These are phyloP conservation scores for Cervus canadensis DNA, from an alignment of 2,113 vertebrate species.

Conservation along the genomic window DNA sequence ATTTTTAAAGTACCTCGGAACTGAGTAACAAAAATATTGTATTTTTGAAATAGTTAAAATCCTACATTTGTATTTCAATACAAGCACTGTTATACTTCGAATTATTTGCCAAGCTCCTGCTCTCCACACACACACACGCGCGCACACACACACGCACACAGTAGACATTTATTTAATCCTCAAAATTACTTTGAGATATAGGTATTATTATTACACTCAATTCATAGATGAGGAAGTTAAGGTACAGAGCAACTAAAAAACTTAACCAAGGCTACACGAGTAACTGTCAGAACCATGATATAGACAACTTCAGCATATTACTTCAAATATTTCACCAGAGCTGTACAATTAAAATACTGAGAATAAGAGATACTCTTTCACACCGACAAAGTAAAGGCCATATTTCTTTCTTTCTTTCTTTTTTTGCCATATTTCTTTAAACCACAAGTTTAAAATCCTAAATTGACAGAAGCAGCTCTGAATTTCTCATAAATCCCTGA, in stretches of 20 bases:
- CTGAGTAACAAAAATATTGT: background rate
- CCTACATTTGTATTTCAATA: slow-evolving; percentile 7
- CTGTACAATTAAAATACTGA: background rate
- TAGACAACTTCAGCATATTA: background rate
- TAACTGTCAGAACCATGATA: background rate
- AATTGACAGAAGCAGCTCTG: background rate
- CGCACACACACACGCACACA: background rate
- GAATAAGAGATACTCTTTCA: background rate
- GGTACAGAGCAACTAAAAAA: background rate
- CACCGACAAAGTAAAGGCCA: background rate
- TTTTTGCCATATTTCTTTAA: background rate
- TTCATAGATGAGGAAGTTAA: slow-evolving; percentile 21
- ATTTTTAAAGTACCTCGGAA: slow-evolving; percentile 24
- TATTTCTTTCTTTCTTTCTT: background rate
- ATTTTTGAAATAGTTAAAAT: slow-evolving; percentile 30
- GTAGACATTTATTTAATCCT: background rate
- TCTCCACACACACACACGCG: background rate
- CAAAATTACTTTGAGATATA: background rate
- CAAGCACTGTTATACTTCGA: background rate
- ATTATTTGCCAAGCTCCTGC: background rate
- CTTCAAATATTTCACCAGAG: background rate
- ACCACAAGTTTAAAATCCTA: slow-evolving; percentile 26
- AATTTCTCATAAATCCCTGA: background rate
- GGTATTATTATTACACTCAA: background rate
- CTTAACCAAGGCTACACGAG: background rate